These are phyloP conservation scores for Coryphaenoides rupestris DNA, from an alignment of 2,113 vertebrate species.

Conservation along the genomic window DNA sequence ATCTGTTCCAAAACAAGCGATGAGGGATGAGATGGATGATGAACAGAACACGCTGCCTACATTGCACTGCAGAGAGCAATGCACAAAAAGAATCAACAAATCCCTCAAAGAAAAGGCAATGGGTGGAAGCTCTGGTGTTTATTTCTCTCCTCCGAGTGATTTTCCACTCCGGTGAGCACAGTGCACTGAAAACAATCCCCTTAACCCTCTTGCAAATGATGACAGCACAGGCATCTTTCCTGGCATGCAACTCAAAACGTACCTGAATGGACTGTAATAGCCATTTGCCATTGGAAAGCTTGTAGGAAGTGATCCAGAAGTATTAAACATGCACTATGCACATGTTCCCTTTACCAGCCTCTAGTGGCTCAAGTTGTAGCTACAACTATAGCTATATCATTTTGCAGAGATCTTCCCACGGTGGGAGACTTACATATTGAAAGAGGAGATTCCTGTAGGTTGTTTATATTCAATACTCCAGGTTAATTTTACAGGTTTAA, in stretches of 20 bases:
- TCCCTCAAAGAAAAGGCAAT: constrained; percentile 30
- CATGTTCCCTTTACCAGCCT: too few species aligned
- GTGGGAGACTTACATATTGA: too few species aligned
- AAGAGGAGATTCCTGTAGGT: too few species aligned
- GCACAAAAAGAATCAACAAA: neutral
- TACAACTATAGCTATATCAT: too few species aligned
- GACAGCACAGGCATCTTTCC: constrained; percentile 26
- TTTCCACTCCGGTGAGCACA: constrained; percentile 49
- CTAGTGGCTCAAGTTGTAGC: too few species aligned
- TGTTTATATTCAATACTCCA: too few species aligned
- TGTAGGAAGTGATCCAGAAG: too few species aligned
- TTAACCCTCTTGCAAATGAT: constrained; percentile 39
- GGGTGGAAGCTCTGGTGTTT: constrained; percentile 47
- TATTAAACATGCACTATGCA: too few species aligned
- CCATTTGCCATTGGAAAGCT: too few species aligned
- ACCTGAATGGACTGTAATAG: constrained; percentile 23
- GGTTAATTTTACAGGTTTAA: too few species aligned
- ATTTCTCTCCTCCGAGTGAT: constrained; percentile 48
- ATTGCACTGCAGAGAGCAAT: constrained; percentile 6
- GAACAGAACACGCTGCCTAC: constrained; percentile 36
- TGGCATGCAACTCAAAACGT: constrained; percentile 43
- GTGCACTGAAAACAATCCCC: constrained; percentile 33
- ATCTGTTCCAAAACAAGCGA: constrained; percentile 3
- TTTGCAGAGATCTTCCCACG: too few species aligned
- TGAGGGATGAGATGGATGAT: constrained; percentile 13